phyloP scores from a whole-genome alignment of 2,888 invertebrate genomes.

The Pseudococcus longispinus region DNA sequence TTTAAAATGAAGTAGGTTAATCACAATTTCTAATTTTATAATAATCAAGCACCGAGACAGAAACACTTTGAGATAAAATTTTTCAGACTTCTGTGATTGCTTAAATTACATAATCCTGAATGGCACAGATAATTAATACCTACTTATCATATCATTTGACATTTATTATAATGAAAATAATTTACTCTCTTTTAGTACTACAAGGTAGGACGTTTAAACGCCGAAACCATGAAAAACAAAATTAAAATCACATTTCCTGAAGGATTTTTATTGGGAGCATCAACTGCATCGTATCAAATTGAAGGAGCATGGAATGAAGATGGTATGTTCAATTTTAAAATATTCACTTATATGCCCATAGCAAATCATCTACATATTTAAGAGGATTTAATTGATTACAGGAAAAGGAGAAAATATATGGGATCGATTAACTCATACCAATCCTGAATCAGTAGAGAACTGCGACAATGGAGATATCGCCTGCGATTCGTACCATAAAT shows the following conservation, averaged over 20 bases:
- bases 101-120: too few species aligned
- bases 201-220: conserved; percentile 48
- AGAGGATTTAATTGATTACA: conserved; percentile 60
- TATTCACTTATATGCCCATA: neutral
- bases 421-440: conserved; percentile 71
- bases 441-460: conserved; percentile 67
- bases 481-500: conserved; percentile 72
- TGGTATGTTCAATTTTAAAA: conserved; percentile 62
- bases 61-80: too few species aligned
- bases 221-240: conserved; percentile 43
- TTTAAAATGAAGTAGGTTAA: too few species aligned
- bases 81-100: too few species aligned
- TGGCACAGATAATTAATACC: too few species aligned
- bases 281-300: conserved; percentile 68
- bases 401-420: conserved; percentile 73
- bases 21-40: too few species aligned
- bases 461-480: conserved; percentile 70
- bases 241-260: conserved; percentile 64
- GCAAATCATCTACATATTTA: neutral
- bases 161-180: neutral
- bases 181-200: conserved; percentile 27
- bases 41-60: too few species aligned
- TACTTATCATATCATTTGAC: neutral
- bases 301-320: conserved; percentile 67
- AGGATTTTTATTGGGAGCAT: conserved; percentile 69